Evolutionary conservation across 1,140 invertebrate genomes (phyloP).

Genomic region (Mamestra configurata): DNA sequence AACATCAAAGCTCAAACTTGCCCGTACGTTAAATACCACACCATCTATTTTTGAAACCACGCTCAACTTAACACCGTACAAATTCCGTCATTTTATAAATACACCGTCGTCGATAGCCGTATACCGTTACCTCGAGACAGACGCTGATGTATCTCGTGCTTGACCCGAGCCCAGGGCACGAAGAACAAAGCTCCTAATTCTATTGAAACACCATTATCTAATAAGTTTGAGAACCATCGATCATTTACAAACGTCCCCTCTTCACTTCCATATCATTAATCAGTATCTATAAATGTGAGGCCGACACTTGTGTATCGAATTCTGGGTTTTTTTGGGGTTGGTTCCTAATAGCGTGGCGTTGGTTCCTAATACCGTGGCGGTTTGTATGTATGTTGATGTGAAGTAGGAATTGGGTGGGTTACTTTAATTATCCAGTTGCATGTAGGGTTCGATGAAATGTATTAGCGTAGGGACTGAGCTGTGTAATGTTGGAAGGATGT

Average conservation of each 20-base stretch:
- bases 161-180: conserved; percentile 64
- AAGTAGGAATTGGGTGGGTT: conserved; percentile 44
- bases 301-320: conserved; percentile 83
- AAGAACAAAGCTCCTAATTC: conserved; percentile 85
- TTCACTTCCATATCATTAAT: conserved; percentile 84
- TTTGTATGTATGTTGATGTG: conserved; percentile 42
- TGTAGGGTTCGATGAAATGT: conserved; percentile 12
- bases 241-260: conserved; percentile 78
- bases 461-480: not conserved
- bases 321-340: conserved; percentile 61
- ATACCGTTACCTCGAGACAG: conserved; percentile 23
- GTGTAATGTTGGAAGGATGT: not conserved
- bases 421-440: conserved; percentile 22
- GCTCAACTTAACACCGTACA: conserved; percentile 1
- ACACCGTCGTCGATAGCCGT: not conserved
- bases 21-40: not conserved
- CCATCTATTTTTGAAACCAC: not conserved
- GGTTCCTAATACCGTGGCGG: not conserved
- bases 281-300: conserved; percentile 85
- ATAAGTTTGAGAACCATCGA: conserved; percentile 81
- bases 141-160: conserved; percentile 16
- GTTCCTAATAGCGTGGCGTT: not conserved
- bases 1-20: not conserved
- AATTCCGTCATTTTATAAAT: conserved; percentile 36
- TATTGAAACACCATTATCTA: conserved; percentile 86